A percentile compares a stretch with the other conserved stretches of the same genome.
These are phyloP conservation scores for Drosophila hamatofila DNA, from an alignment of 2,888 invertebrate species.

Conservation along the genomic window DNA sequence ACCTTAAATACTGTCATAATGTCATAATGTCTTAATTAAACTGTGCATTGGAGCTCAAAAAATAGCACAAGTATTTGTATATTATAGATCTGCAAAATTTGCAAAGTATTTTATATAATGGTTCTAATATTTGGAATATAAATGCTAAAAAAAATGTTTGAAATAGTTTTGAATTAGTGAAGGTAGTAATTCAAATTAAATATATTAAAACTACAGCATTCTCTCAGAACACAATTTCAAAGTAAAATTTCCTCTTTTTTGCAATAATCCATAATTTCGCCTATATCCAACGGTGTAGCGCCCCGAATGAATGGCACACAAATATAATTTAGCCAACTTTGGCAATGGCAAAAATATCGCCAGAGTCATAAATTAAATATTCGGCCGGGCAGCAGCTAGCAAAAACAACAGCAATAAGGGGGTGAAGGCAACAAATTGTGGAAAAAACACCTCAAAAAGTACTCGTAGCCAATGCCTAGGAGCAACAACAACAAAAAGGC, in stretches of 20 bases:
- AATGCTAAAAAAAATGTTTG: too few relatives aligned
- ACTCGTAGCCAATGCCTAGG: conserved; percentile 53
- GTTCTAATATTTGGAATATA: too few relatives aligned
- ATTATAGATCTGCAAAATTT: too few relatives aligned
- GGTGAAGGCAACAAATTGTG: conserved; percentile 65
- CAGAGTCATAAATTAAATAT: conserved; percentile 84
- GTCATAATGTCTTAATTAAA: too few relatives aligned
- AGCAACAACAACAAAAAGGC: conserved; percentile 40
- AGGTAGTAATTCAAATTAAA: too few relatives aligned
- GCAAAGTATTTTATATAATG: too few relatives aligned
- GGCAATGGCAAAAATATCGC: conserved; percentile 71
- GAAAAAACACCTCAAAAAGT: conserved; percentile 63
- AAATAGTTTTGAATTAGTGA: too few relatives aligned
- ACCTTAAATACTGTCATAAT: too few relatives aligned
- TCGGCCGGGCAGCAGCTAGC: conserved; percentile 55
- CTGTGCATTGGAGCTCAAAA: too few relatives aligned
- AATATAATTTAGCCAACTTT: conserved; percentile 51
- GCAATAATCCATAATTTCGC: conserved; percentile 7
- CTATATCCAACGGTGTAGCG: conserved; percentile 39
- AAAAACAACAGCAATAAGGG: conserved; percentile 33
- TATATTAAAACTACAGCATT: neutral
- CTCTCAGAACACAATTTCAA: neutral
- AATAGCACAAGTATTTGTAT: too few relatives aligned
- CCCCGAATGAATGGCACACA: conserved; percentile 67
- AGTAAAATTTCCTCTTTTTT: neutral